Evolutionary conservation across 2,797 vertebrate species (phyloP), one percentile per base, ranked within the genome.

Genomic region (Ctenopoma kingsleyae): DNA sequence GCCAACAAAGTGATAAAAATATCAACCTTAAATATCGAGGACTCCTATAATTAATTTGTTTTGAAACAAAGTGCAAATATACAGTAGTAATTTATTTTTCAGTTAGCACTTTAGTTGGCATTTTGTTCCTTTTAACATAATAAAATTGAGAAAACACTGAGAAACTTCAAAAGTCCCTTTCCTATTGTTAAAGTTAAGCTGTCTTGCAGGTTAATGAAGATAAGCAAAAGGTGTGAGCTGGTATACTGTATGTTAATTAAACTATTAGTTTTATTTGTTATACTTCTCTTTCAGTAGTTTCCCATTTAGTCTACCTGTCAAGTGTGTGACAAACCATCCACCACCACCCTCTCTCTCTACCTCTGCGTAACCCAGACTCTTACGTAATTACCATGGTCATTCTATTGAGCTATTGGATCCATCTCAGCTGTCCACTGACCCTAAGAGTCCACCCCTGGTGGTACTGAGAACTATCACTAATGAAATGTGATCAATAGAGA

Each of bases 401-500:
- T 86, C 19, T 80, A 85, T 90, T 80, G 86, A 91, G 80, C 76
- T 71, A 56, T 71, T 73, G 81, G 76, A 85, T 92, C 84, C 27
- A 35, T 87, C 85, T 85, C 74, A 84, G 73, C 71, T 51, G 58
- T 70, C 56, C 60, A 73, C 48, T 82, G 85, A 81, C 67, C 74
- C 79, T 56, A 36, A 54, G 71, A 74, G 59, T 76, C 50, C 74
- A 67, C 43, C 72, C 50, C 59, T 41, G 44, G 71, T 79, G 77
- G 73, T 58, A 55, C 54, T 53, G 54, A 65, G 70, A 82, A 68
- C 69, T 84, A 82, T 64, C 25, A 38, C 78, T 91, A 89, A 93
- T 89, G 75, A 86, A 74, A 69, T 67, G 36, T 69, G 80, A 91
- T 94, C 92, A 83, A 92, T 90, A 76, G 43, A 75, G 54, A 76